Percentiles rank a stretch among this genome's conserved stretches.
phyloP scores from a whole-genome alignment of 2,797 vertebrate genomes.

The Spinus pinus region DNA sequence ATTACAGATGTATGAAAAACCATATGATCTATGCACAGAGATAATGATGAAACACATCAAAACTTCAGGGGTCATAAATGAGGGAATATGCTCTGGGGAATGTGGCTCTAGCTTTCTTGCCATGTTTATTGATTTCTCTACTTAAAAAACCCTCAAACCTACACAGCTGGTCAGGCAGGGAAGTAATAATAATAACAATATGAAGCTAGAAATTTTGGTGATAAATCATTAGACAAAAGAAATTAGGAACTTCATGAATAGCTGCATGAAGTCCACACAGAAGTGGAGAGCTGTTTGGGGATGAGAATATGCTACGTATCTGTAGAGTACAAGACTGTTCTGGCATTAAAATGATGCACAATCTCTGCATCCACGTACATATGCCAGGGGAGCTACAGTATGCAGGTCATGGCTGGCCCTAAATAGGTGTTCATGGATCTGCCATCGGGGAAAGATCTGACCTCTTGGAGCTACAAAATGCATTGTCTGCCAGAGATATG shows the following conservation, averaged over 20 bases:
- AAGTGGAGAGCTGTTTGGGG: neutral
- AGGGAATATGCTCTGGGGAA: neutral
- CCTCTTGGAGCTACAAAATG: neutral
- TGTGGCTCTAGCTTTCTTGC: neutral
- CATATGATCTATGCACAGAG: neutral
- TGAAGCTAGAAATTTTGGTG: neutral
- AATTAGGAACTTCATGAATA: neutral
- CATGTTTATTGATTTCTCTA: constrained; percentile 9
- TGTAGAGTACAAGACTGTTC: neutral
- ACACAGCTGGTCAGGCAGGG: neutral
- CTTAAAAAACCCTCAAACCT: neutral
- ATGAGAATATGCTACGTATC: neutral
- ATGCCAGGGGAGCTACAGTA: neutral
- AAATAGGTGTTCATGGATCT: neutral
- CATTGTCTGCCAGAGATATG: neutral
- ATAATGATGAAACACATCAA: constrained; percentile 4
- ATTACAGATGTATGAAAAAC: neutral
- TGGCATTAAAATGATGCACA: neutral
- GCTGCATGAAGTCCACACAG: neutral
- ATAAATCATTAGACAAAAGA: neutral
- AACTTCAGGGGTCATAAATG: constrained; percentile 16
- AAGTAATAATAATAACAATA: neutral
- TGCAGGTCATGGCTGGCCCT: neutral
- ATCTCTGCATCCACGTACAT: neutral
- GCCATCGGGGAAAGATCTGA: neutral